These are phyloP conservation scores for Lacerta agilis DNA, from an alignment of 2,797 vertebrate species.

Conservation along the genomic window DNA sequence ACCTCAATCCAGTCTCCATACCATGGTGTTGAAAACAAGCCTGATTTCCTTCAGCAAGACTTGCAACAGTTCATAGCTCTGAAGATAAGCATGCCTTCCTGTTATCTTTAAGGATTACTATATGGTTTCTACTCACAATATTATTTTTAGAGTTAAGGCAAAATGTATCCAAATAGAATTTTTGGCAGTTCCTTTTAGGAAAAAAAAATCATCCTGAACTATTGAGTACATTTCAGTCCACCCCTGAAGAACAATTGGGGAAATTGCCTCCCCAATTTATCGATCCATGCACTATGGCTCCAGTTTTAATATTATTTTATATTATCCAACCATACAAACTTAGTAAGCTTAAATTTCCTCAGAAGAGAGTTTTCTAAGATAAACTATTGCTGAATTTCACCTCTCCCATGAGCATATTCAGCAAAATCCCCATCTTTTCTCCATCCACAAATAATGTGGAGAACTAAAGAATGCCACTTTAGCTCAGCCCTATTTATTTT, in stretches of 20 bases:
- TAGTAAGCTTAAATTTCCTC: not conserved
- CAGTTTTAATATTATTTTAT: not conserved
- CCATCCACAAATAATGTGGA: too few relatives aligned
- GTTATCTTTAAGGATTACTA: not conserved
- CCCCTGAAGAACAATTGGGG: not conserved
- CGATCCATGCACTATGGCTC: not conserved
- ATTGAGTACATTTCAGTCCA: not conserved
- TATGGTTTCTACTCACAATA: not conserved
- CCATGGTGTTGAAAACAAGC: not conserved
- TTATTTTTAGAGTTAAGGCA: not conserved
- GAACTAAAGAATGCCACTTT: too few relatives aligned
- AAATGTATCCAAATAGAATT: not conserved
- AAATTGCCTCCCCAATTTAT: not conserved
- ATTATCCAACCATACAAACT: not conserved
- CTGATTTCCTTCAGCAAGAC: not conserved
- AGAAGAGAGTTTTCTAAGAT: too few relatives aligned
- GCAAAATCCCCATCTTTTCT: too few relatives aligned
- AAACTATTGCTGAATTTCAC: too few relatives aligned
- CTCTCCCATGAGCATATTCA: too few relatives aligned
- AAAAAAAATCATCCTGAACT: not conserved
- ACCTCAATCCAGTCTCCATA: slow-evolving; percentile 36
- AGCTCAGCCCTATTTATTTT: too few relatives aligned
- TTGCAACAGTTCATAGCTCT: not conserved
- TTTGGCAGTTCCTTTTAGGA: not conserved
- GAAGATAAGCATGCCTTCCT: not conserved